A percentile compares a stretch with the other conserved stretches of the same genome.
Evolutionary conservation across 1,140 invertebrate genomes (phyloP).

Genomic region (Cheumatopsyche charites): DNA sequence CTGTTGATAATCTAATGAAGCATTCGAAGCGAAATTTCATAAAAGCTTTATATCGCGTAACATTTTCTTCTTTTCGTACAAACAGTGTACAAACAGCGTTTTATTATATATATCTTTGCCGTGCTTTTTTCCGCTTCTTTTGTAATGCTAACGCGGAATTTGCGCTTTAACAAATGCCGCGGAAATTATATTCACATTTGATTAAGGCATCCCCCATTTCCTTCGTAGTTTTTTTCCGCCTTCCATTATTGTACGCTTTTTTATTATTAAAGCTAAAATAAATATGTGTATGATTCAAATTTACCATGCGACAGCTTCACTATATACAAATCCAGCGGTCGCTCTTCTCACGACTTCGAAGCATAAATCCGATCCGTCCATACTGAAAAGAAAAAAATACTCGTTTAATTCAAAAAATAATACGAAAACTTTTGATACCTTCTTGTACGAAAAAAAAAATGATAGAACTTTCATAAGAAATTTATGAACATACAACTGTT

Average conservation of each 20-base stretch:
- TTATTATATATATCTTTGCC: background rate
- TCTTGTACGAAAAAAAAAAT: background rate
- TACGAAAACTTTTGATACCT: background rate
- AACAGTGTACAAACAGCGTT: background rate
- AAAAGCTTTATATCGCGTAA: background rate
- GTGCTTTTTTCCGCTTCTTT: no score
- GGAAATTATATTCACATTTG: no score
- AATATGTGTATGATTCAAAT: slow-evolving; percentile 40
- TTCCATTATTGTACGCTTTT: no score
- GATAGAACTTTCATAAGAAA: background rate
- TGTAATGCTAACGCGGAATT: no score
- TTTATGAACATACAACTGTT: background rate
- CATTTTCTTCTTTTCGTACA: background rate
- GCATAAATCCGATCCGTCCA: slow-evolving; percentile 98
- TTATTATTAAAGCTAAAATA: slow-evolving; percentile 2
- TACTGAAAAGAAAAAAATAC: slow-evolving; percentile 72
- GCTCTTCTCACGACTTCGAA: slow-evolving; percentile 97
- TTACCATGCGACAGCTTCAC: slow-evolving; percentile 97
- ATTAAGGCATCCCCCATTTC: no score
- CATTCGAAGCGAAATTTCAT: slow-evolving; percentile 4
- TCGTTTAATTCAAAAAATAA: no score
- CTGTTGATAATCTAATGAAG: slow-evolving; percentile 11
- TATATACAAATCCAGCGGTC: slow-evolving; percentile 96
- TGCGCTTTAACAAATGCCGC: no score
- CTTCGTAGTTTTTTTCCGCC: no score